Conservation (phyloP, 2,113 vertebrate genomes). For the Riparia riparia region DNA sequence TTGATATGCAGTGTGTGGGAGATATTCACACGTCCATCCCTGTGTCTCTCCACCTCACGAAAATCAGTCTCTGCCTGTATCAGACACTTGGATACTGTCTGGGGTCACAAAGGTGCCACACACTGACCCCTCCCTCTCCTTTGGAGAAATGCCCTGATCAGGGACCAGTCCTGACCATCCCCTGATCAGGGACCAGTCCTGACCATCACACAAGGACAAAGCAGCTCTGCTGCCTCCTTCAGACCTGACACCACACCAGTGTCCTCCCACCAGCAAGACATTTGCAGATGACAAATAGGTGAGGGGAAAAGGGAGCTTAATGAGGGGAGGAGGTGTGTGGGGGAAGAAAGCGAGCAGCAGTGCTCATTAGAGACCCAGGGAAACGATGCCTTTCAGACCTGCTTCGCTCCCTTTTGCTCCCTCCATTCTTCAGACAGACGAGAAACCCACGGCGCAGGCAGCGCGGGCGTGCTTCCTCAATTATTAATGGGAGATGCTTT, state of each 20-base stretch:
- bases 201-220: not conserved
- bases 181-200: not conserved
- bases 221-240: not conserved
- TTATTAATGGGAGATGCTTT: constrained; percentile 62
- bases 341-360: not conserved
- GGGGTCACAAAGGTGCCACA: not conserved
- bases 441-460: not conserved
- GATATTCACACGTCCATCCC: not conserved
- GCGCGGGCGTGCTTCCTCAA: not conserved
- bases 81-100: not conserved
- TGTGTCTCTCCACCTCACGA: not conserved
- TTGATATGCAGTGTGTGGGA: not conserved
- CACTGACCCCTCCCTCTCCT: not conserved
- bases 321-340: not conserved
- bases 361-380: constrained; percentile 34
- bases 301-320: not conserved
- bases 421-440: constrained; percentile 43
- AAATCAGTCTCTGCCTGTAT: not conserved
- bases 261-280: not conserved
- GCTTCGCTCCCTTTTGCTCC: not conserved
- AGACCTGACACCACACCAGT: not conserved
- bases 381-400: constrained; percentile 26
- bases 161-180: not conserved
- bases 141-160: not conserved
- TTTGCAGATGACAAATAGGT: constrained; percentile 16